Percentiles rank a stretch among this genome's conserved stretches.
These are phyloP conservation scores for Hippocampus guttulatus DNA, from an alignment of 2,113 vertebrate species.

Conservation along the genomic window DNA sequence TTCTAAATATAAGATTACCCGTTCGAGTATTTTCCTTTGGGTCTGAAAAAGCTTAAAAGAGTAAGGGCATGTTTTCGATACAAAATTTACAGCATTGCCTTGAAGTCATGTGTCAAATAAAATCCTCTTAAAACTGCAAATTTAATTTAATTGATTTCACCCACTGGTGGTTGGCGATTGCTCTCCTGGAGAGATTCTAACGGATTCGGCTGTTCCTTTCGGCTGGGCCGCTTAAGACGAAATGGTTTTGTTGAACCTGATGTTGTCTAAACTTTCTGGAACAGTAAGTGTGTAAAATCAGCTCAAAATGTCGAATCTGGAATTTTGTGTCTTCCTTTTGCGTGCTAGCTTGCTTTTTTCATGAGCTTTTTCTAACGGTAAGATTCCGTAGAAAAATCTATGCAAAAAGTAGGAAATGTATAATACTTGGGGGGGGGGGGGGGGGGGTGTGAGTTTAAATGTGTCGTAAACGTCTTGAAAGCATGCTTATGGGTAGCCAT, in stretches of 20 bases:
- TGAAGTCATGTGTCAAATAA: slow-evolving; percentile 18
- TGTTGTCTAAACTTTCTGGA: slow-evolving; percentile 33
- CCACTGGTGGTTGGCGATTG: slow-evolving; percentile 11
- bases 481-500: not conserved
- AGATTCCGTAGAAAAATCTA: not conserved
- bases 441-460: no score
- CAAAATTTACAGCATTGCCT: not conserved
- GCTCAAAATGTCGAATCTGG: slow-evolving; percentile 6
- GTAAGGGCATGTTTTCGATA: not conserved
- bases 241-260: not conserved
- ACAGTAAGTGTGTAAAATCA: slow-evolving; percentile 57
- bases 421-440: no score
- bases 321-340: not conserved
- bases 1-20: slow-evolving; percentile 11
- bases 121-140: slow-evolving; percentile 3
- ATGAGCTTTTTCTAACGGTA: not conserved
- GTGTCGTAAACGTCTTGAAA: not conserved
- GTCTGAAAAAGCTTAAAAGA: slow-evolving; percentile 3
- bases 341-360: not conserved
- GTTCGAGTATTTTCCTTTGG: not conserved
- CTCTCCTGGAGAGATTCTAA: slow-evolving; percentile 16
- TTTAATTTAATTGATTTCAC: slow-evolving; percentile 9
- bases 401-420: not conserved
- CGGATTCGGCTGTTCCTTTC: slow-evolving; percentile 20
- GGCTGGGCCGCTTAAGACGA: slow-evolving; percentile 7